Evolutionary conservation across 2,113 vertebrate species (phyloP).

Genomic region (Vidua macroura): DNA sequence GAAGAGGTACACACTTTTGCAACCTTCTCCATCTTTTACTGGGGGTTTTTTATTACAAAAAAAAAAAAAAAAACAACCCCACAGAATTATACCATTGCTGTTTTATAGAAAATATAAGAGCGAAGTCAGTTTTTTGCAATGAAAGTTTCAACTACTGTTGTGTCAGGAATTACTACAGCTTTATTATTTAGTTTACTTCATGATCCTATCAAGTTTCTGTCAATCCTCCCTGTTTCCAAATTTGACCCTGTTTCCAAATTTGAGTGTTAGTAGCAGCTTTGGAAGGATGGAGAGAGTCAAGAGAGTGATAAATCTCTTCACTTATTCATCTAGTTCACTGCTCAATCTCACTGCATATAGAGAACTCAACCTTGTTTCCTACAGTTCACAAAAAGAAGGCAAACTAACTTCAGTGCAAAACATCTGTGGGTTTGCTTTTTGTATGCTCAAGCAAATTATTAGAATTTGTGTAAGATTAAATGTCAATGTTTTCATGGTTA

Average conservation of each 20-base stretch:
- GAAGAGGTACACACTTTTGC: neutral
- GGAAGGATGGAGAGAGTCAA: neutral
- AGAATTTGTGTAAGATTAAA: neutral
- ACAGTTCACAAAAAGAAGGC: neutral
- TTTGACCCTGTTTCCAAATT: neutral
- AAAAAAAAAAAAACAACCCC: neutral
- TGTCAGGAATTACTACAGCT: neutral
- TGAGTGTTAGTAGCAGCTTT: neutral
- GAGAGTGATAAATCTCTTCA: neutral
- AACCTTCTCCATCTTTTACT: neutral
- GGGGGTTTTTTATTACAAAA: neutral
- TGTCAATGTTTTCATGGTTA: neutral
- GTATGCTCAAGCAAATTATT: neutral
- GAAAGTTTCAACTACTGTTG: neutral
- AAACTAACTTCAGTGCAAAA: neutral
- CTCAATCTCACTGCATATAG: neutral
- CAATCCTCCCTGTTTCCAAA: neutral
- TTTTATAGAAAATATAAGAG: neutral
- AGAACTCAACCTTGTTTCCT: neutral
- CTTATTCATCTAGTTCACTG: neutral
- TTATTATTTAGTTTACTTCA: neutral
- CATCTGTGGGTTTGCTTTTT: neutral
- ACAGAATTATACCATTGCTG: neutral
- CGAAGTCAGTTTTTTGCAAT: neutral
- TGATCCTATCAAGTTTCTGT: neutral